phyloP scores from a whole-genome alignment of 2,113 vertebrate genomes.

The Siniperca chuatsi region DNA sequence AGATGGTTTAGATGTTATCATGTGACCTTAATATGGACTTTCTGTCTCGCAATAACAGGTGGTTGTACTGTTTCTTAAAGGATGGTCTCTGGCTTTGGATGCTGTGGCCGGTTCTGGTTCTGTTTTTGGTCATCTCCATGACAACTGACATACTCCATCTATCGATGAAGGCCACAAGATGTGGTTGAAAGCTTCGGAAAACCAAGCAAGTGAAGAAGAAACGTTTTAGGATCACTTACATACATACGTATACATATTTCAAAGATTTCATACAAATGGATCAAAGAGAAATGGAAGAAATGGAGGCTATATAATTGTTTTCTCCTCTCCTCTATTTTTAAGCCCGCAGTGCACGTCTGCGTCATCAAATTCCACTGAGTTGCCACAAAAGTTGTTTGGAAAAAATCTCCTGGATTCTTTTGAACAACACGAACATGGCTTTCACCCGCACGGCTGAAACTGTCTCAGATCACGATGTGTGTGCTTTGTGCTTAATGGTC shows the following conservation, averaged over 20 bases:
- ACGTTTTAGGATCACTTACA: not conserved
- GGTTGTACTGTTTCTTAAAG: not conserved
- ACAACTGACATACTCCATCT: not conserved
- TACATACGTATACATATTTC: not conserved
- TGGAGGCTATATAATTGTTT: not conserved
- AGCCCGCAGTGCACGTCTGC: slow-evolving; percentile 3
- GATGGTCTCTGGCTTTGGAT: not conserved
- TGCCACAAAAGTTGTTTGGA: slow-evolving; percentile 19
- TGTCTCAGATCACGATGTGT: slow-evolving; percentile 13
- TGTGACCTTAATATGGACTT: not conserved
- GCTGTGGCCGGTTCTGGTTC: not conserved
- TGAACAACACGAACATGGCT: slow-evolving; percentile 20
- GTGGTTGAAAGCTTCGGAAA: not conserved
- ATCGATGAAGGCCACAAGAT: not conserved
- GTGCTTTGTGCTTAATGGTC: slow-evolving; percentile 31
- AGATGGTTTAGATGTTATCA: not conserved
- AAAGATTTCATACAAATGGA: not conserved
- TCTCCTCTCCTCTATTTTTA: slow-evolving; percentile 2
- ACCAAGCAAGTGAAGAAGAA: not conserved
- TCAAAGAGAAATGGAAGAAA: not conserved
- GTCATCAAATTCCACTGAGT: slow-evolving; percentile 20
- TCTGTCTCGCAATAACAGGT: not conserved
- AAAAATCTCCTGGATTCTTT: slow-evolving; percentile 11
- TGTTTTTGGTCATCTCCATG: slow-evolving; percentile 2
- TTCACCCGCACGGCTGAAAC: slow-evolving; percentile 35